Percentiles rank a stretch among this genome's conserved stretches.
These are phyloP conservation scores for Hemiscyllium ocellatum DNA, from an alignment of 2,113 vertebrate genomes.

Conservation along the genomic window DNA sequence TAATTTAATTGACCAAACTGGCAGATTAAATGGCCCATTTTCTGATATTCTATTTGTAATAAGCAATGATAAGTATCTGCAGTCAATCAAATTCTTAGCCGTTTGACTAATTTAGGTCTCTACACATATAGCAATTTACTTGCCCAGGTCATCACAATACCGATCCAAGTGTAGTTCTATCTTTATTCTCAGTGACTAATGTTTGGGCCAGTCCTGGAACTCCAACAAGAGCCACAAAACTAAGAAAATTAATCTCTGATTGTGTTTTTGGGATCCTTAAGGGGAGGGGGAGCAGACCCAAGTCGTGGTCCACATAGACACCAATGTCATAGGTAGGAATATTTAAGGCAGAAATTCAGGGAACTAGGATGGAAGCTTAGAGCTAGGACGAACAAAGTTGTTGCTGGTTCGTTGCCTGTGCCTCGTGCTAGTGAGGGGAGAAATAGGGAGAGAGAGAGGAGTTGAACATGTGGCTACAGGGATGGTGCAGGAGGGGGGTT, in stretches of 20 bases:
- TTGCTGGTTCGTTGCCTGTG: no score
- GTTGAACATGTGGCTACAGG: no score
- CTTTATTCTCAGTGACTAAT: not conserved
- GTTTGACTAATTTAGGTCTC: not conserved
- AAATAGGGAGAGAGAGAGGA: no score
- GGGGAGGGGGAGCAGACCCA: no score
- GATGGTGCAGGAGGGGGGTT: no score
- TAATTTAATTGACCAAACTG: not conserved
- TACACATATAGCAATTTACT: not conserved
- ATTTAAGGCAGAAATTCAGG: no score
- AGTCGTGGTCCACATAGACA: no score
- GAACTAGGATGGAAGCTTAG: no score
- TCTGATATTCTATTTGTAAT: not conserved
- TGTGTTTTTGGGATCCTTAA: no score
- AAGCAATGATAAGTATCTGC: not conserved
- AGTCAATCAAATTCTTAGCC: not conserved
- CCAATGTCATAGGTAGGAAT: no score
- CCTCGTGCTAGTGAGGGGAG: no score
- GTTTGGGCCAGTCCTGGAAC: not conserved
- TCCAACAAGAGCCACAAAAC: not conserved
- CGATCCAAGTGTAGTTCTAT: not conserved
- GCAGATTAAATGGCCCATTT: not conserved
- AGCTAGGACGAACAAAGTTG: no score
- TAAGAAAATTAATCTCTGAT: conserved; percentile 4
- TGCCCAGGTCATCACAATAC: not conserved